These are phyloP conservation scores for Pseudois nayaur DNA, from an alignment of 2,113 vertebrate genomes.

Conservation along the genomic window DNA sequence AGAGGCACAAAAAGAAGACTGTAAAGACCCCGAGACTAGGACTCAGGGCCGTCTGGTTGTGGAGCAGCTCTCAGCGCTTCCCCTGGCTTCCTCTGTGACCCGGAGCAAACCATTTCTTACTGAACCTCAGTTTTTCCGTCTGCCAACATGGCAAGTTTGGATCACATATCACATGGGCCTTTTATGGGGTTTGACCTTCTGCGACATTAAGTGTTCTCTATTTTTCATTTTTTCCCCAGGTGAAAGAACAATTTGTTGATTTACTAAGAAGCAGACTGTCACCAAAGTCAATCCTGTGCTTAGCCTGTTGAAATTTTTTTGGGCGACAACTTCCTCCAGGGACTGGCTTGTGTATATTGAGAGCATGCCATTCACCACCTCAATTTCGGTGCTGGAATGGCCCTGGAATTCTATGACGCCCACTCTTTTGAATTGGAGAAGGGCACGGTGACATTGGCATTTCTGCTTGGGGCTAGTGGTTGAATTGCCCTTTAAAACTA, in stretches of 20 bases:
- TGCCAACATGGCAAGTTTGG: not conserved
- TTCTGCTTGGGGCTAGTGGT: conserved; percentile 44
- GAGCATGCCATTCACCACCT: conserved; percentile 23
- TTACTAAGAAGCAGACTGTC: conserved; percentile 23
- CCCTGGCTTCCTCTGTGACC: not conserved
- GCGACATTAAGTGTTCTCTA: conserved; percentile 39
- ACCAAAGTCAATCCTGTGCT: conserved; percentile 26
- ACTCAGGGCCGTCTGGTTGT: too few relatives aligned
- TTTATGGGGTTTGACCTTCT: conserved; percentile 34
- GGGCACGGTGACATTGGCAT: conserved; percentile 52
- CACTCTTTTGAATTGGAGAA: conserved; percentile 49
- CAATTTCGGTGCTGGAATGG: conserved; percentile 11
- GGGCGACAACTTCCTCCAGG: conserved; percentile 42
- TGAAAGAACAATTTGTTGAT: conserved; percentile 61
- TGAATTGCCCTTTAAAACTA: conserved; percentile 62
- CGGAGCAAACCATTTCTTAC: not conserved
- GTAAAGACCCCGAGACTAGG: not conserved
- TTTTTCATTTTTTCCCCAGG: conserved; percentile 42
- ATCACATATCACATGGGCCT: not conserved
- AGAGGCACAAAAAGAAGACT: rapidly evolving
- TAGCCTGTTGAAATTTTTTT: conserved; percentile 31
- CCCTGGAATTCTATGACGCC: not conserved
- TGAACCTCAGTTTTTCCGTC: conserved; percentile 9
- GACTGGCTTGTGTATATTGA: conserved; percentile 22
- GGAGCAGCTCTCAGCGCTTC: not conserved